phyloP scores from a whole-genome alignment of 2,113 vertebrate genomes.

The Laticauda laticaudata region DNA sequence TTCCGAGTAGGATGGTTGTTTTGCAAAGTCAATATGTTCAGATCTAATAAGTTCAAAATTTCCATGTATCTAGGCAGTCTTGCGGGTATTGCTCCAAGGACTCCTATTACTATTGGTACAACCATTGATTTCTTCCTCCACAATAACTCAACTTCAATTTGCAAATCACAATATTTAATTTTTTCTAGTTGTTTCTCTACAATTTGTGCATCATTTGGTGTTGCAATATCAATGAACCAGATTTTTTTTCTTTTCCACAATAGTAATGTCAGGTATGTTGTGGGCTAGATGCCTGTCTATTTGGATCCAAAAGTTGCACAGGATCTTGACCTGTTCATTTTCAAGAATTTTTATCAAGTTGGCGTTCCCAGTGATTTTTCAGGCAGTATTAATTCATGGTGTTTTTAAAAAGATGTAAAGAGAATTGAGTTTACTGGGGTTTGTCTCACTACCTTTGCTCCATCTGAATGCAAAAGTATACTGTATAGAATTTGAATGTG shows the following conservation, averaged over 20 bases:
- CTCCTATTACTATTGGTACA: neutral
- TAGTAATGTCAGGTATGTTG: neutral
- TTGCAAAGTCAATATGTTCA: neutral
- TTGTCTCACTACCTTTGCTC: neutral
- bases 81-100: neutral
- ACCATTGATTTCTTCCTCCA: neutral
- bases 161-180: neutral
- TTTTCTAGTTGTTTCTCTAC: neutral
- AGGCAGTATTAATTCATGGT: slow-evolving; percentile 59
- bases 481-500: slow-evolving; percentile 45
- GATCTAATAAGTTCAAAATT: neutral
- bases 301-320: neutral
- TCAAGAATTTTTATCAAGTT: neutral
- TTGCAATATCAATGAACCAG: neutral
- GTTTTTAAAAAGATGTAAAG: slow-evolving; percentile 31
- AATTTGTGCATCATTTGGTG: neutral
- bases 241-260: neutral
- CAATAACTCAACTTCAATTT: neutral
- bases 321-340: neutral
- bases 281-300: neutral
- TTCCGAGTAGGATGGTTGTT: neutral
- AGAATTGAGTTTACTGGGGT: slow-evolving; percentile 48
- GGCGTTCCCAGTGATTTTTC: slow-evolving; percentile 5
- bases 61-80: neutral
- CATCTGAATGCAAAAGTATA: slow-evolving; percentile 39